Conservation (phyloP, 2,888 invertebrate genomes). For the Argyresthia goedartella region DNA sequence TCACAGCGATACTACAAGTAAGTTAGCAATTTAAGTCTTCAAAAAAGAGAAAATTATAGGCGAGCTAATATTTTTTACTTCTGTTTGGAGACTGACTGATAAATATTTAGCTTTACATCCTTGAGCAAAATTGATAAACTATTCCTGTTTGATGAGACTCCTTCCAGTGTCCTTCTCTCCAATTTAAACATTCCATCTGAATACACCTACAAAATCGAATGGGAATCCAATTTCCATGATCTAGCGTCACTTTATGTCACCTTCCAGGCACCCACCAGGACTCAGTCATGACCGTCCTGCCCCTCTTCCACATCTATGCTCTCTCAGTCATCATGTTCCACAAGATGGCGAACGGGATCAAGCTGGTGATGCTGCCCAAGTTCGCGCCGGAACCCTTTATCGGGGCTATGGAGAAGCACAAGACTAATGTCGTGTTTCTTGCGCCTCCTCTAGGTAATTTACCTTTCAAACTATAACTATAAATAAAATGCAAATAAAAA, state of each 20-base stretch:
- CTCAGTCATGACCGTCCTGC: conserved; percentile 75
- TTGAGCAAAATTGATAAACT: too few species aligned
- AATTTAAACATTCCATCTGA: too few species aligned
- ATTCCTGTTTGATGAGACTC: too few species aligned
- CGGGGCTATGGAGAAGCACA: conserved; percentile 72
- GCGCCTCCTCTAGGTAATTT: conserved; percentile 83
- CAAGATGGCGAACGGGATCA: conserved; percentile 72
- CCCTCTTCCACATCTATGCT: conserved; percentile 88
- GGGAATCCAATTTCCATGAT: too few species aligned
- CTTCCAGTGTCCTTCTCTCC: too few species aligned
- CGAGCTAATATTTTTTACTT: too few species aligned
- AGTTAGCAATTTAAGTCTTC: conserved; percentile 11
- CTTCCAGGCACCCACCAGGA: conserved; percentile 70
- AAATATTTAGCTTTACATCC: too few species aligned
- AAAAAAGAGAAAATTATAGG: too few species aligned
- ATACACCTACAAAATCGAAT: too few species aligned
- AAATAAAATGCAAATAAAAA: too few species aligned
- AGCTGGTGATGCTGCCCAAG: conserved; percentile 76
- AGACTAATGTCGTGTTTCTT: conserved; percentile 73
- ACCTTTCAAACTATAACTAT: too few species aligned
- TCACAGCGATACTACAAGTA: conserved; percentile 51
- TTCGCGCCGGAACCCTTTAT: conserved; percentile 80
- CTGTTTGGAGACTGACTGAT: too few species aligned
- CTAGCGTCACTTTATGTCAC: background rate
- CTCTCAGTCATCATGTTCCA: conserved; percentile 73